Base-by-base conservation (phyloP, 2,888 invertebrate species). In the Pyrgus malvae region DNA sequence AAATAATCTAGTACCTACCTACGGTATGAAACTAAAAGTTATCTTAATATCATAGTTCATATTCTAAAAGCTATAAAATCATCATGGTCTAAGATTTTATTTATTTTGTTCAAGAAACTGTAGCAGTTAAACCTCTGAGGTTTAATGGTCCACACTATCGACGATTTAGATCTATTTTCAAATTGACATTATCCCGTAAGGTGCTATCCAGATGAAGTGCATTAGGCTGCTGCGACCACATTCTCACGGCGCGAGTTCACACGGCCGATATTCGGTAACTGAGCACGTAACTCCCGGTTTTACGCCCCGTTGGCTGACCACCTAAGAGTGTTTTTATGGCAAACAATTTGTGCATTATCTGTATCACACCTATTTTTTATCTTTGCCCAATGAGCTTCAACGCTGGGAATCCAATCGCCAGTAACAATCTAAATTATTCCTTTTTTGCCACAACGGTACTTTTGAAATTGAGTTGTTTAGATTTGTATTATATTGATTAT, bases 231-330 rank as follows among this genome's bases (percentile, higher is more conserved):
- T 51, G 55, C 59, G 64, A 85, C 86, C 83, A 78, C 84, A 80
- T 83, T 84, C 84, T 80, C 84, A 84, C 84, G 83, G 60, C 58
- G 49, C 35, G 8, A 59, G 72, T 82, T 83, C 82, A 80, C 84
- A 83, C 80, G 76, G 60, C 59, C 55, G 61, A 60, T 72, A 73
- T 80, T 79, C 70, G 75, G 78, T 76, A 68, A 68, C 67, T 62
- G 67, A 69, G 68, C 82, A 80, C 82, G 83, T 79, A 76, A 61
- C 78, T 76, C 68, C 78, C 77, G 87, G 86, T 83, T 85, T 80
- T 73, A 83, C 83, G 86, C 75, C 83, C 85, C 79, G 86, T 85
- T 86, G 85, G 56, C 63, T 63, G 56, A 64, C 58, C 62, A 62
- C 61, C 68, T 64, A 65, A 62, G 61, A 63, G 63, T 67, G 62